Evolutionary conservation across 1,140 invertebrate genomes (phyloP).

Genomic region (Temnothorax nylanderi): DNA sequence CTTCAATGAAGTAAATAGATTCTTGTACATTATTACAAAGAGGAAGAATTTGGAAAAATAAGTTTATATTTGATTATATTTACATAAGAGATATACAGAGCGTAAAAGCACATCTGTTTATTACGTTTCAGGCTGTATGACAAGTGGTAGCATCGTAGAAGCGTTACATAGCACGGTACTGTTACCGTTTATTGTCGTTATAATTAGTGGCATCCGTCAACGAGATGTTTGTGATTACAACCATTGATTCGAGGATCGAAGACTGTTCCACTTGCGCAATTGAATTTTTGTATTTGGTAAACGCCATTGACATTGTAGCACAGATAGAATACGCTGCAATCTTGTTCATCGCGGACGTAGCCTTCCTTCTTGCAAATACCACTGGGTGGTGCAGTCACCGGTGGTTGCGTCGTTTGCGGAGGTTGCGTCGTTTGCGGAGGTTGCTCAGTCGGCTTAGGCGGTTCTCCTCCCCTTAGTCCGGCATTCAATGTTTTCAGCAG

Average conservation of each 20-base stretch:
- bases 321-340: conserved; percentile 74
- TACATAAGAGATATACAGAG: neutral
- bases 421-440: neutral
- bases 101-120: neutral
- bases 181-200: neutral
- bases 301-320: conserved; percentile 37
- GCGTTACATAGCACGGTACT: neutral
- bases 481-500: conserved; percentile 87
- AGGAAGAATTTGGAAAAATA: neutral
- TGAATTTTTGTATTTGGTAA: neutral
- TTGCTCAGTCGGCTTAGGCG: neutral
- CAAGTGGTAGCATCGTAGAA: neutral
- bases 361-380: conserved; percentile 71
- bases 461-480: conserved; percentile 69
- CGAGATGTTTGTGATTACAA: conserved; percentile 60
- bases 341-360: conserved; percentile 65
- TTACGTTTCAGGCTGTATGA: neutral
- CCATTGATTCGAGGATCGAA: conserved; percentile 46
- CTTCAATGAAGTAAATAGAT: neutral
- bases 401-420: neutral
- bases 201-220: conserved; percentile 13
- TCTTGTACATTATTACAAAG: neutral
- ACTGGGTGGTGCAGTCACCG: neutral
- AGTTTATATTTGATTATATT: conserved; percentile 1
- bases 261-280: conserved; percentile 45